These are phyloP conservation scores for Diglossa brunneiventris DNA, from an alignment of 2,113 vertebrate species.

Conservation along the genomic window DNA sequence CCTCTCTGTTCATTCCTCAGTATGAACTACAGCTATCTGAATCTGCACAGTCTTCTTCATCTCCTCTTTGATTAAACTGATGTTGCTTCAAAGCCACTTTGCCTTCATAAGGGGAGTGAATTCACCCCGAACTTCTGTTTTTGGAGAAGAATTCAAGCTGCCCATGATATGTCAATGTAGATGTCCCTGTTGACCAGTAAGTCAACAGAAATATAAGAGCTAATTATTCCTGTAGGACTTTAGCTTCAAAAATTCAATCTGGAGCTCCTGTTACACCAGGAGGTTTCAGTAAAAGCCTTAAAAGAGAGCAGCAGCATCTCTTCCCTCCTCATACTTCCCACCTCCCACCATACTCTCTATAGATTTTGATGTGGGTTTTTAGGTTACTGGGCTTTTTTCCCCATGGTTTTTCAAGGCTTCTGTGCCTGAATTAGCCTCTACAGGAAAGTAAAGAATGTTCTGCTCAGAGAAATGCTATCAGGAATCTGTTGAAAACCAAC, in stretches of 20 bases:
- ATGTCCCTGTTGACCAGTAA: background rate
- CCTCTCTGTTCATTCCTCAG: background rate
- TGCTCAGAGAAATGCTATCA: background rate
- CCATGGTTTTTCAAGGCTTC: background rate
- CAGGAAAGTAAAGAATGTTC: background rate
- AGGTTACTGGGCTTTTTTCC: background rate
- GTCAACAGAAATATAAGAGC: background rate
- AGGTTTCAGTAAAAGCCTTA: background rate
- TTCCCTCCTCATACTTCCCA: background rate
- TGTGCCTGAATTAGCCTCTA: background rate
- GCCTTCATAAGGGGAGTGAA: background rate
- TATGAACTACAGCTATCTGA: background rate
- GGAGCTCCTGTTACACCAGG: background rate
- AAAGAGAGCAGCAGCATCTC: background rate
- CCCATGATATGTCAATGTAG: background rate
- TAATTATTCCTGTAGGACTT: background rate
- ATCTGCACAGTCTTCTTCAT: background rate
- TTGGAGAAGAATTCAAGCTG: background rate
- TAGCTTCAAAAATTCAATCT: background rate
- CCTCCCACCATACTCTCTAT: background rate
- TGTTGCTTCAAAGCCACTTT: background rate
- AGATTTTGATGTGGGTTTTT: background rate
- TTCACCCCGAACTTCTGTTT: background rate
- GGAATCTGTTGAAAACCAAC: background rate
- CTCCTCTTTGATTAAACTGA: background rate